These are phyloP conservation scores for Acanthornis magna DNA, from an alignment of 2,797 vertebrate genomes.

Conservation along the genomic window DNA sequence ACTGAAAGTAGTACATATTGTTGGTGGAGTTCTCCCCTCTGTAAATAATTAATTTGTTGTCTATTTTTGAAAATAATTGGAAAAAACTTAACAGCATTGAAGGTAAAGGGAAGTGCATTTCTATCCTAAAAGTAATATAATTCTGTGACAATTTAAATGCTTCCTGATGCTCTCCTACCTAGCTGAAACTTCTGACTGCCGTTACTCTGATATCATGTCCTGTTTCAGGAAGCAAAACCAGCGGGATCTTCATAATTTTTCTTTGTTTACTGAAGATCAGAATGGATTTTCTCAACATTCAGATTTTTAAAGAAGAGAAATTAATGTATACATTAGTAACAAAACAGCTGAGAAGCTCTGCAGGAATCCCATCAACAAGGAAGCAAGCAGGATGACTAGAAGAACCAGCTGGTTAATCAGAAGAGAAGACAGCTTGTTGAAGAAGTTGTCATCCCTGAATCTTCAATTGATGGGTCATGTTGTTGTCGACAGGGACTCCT, in stretches of 20 bases:
- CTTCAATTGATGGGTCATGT: constrained; percentile 71
- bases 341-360: constrained; percentile 59
- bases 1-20: not conserved
- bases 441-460: constrained; percentile 58
- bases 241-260: not conserved
- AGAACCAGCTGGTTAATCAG: constrained; percentile 55
- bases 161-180: not conserved
- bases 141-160: not conserved
- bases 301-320: constrained; percentile 38
- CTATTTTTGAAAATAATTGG: constrained; percentile 17
- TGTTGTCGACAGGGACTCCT: constrained; percentile 65
- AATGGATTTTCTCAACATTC: constrained; percentile 23
- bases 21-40: constrained; percentile 3
- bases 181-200: not conserved
- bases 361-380: constrained; percentile 64
- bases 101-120: not conserved
- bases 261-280: not conserved
- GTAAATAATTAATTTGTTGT: constrained; percentile 36
- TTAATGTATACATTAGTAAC: constrained; percentile 58
- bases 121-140: not conserved
- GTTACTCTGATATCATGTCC: not conserved
- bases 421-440: constrained; percentile 57
- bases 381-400: constrained; percentile 16
- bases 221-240: not conserved
- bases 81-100: not conserved